Evolutionary conservation across 37 sponge, comb jelly and placozoan species (phyloP), one percentile per base, ranked within the genome.

Genomic region (Halisarca cf. caerulea): DNA sequence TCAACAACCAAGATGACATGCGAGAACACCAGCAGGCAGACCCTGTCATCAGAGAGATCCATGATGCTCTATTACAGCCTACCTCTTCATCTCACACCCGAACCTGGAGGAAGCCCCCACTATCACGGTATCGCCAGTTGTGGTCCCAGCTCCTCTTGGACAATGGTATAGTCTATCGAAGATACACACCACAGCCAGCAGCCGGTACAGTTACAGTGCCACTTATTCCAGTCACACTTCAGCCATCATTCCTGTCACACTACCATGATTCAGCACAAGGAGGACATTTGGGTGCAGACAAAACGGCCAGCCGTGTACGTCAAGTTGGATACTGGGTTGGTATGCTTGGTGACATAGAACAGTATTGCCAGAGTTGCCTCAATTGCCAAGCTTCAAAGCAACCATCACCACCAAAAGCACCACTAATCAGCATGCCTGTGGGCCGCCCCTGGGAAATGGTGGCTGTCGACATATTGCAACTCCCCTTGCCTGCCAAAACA

Each of bases 251-350:
- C 32, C 6, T 64, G 8, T 32, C 25, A 64, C 15, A 64, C 7
- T 33, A 64, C 17, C 66, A 64, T 64, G 66, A 64, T 64, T 7
- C 7, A 7, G 32, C 6, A 5, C 30, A 28, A 64, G 66, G 32
- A 5, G 17, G 66, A 11, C 66, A 64, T 14, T 64, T 64, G 66
- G 66, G 66, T 32, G 25, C 8, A 32, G 66, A 64, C 4, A 64
- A 64, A 64, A 64, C 74, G 5, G 74, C 7, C 21, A 8, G 40
- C 39, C 30, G 36, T 23, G 74, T 72, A 27, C 39, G 74, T 14
- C 74, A 72, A 36, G 74, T 72, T 8, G 35, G 74, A 8, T 72
- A 72, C 37, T 72, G 74, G 74, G 74, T 72, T 34, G 74, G 74
- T 11, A 72, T 72, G 74, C 74, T 72, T 36, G 40, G 36, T 36